These are phyloP conservation scores for Anhinga rufa DNA, from an alignment of 2,113 vertebrate species.

Conservation along the genomic window DNA sequence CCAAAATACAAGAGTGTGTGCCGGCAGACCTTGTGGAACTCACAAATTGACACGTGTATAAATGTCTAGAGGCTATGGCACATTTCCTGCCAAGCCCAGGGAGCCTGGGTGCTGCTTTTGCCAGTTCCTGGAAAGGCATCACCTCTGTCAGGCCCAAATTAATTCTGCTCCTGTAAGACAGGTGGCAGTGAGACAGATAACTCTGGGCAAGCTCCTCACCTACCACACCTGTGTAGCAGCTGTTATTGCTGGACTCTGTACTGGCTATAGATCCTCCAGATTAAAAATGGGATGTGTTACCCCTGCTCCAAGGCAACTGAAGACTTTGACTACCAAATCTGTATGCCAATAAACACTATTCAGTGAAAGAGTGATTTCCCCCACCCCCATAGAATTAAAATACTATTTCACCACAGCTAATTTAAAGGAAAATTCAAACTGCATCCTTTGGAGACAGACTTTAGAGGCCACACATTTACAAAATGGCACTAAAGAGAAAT, in stretches of 20 bases:
- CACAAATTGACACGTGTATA: accelerated
- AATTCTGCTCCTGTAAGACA: not conserved
- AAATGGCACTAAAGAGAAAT: not conserved
- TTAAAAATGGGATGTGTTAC: not conserved
- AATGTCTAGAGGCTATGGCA: not conserved
- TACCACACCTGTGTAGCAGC: not conserved
- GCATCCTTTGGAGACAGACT: not conserved
- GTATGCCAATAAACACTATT: not conserved
- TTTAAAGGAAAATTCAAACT: not conserved
- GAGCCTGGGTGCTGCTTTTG: not conserved
- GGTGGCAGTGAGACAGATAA: not conserved
- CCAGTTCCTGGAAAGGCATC: not conserved
- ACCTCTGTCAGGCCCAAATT: not conserved
- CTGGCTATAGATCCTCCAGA: not conserved
- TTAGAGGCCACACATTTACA: not conserved
- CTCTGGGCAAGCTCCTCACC: not conserved
- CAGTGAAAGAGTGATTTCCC: not conserved
- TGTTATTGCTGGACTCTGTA: not conserved
- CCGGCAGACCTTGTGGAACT: not conserved
- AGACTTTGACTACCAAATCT: not conserved
- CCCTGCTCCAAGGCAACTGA: not conserved
- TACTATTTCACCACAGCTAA: not conserved
- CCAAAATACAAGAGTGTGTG: not conserved
- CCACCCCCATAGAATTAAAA: not conserved
- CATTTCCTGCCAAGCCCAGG: not conserved